A percentile compares a stretch with the other conserved stretches of the same genome.
Evolutionary conservation across 1,140 invertebrate species (phyloP).

Genomic region (Diorhabda sublineata): DNA sequence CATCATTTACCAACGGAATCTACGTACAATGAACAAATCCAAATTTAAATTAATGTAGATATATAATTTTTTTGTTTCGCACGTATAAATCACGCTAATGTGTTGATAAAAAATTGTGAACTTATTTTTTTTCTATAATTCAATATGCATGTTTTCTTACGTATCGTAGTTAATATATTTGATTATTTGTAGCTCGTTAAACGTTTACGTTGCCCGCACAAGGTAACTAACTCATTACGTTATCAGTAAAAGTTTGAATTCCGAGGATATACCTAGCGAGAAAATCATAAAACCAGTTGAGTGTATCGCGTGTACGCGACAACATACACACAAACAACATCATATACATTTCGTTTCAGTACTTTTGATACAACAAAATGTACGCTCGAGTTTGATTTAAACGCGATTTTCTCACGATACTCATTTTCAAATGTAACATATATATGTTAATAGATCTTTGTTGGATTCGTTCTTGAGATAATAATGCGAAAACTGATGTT

Average conservation of each 20-base stretch:
- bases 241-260: conserved; percentile 15
- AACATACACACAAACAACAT: neutral
- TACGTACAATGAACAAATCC: no score
- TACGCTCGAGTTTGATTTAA: neutral
- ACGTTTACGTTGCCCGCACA: neutral
- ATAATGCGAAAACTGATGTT: conserved; percentile 2
- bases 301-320: neutral
- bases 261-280: conserved; percentile 5
- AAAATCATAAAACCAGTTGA: conserved; percentile 12
- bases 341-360: neutral
- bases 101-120: no score
- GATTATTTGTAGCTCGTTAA: neutral
- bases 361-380: neutral
- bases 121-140: no score
- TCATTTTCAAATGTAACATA: neutral
- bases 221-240: conserved; percentile 17
- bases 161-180: no score
- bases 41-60: no score
- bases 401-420: neutral
- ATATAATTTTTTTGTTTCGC: no score
- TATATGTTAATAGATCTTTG: neutral
- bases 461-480: neutral
- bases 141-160: no score
- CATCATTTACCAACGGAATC: no score
- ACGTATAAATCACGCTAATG: no score